Percentiles rank a stretch among this genome's conserved stretches.
These are phyloP conservation scores for Capreolus pygargus DNA, from an alignment of 2,113 vertebrate species.

Conservation along the genomic window DNA sequence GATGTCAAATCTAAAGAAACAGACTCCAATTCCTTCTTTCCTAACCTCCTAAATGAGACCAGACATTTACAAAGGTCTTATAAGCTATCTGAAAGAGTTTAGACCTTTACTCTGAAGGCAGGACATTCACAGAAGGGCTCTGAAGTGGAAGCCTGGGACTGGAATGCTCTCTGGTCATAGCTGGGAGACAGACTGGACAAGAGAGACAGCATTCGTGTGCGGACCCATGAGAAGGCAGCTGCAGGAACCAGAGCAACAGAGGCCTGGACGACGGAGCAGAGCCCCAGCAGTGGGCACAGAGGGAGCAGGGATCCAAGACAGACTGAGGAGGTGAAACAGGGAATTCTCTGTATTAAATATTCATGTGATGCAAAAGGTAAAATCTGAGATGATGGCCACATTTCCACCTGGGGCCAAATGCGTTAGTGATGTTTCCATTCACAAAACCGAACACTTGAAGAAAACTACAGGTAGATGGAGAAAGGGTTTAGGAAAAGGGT, in stretches of 20 bases:
- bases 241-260: not conserved
- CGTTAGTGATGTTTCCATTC: not conserved
- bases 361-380: not conserved
- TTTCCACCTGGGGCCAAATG: not conserved
- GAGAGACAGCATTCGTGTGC: not conserved
- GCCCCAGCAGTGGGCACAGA: not conserved
- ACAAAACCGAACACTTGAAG: not conserved
- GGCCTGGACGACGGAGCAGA: not conserved
- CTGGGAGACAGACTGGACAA: not conserved
- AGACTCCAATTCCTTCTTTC: not conserved
- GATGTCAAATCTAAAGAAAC: not conserved
- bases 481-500: not conserved
- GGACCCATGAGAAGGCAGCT: not conserved
- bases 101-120: not conserved
- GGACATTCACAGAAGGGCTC: not conserved
- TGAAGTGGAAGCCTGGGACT: not conserved
- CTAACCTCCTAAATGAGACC: not conserved
- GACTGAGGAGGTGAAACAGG: not conserved
- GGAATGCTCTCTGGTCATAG: not conserved
- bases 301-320: not conserved
- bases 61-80: not conserved
- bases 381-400: not conserved
- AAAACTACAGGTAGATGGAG: not conserved
- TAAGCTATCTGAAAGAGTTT: not conserved
- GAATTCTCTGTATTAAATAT: not conserved